phyloP scores from a whole-genome alignment of 2,797 vertebrate genomes.

The Mus caroli region DNA sequence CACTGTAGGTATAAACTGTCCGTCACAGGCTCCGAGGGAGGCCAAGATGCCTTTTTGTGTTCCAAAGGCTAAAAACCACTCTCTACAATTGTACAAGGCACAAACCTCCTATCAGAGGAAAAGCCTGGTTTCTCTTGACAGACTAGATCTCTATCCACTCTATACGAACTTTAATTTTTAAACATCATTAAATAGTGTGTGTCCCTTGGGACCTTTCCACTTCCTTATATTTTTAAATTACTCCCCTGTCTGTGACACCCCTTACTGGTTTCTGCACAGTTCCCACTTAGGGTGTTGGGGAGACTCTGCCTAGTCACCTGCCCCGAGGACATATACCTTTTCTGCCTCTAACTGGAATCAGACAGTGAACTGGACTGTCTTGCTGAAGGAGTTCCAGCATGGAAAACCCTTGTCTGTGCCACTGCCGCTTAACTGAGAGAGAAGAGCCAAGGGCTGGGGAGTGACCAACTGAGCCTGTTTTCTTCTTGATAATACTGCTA shows the following conservation, averaged over 20 bases:
- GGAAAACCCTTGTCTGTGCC: not conserved
- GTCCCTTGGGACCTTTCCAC: not conserved
- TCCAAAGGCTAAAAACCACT: not conserved
- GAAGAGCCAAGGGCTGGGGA: not conserved
- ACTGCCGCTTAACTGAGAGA: not conserved
- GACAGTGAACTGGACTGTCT: not conserved
- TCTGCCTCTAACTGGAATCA: not conserved
- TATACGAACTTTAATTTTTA: not conserved
- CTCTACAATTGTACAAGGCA: not conserved
- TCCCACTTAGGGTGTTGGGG: not conserved
- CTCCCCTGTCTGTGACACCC: not conserved
- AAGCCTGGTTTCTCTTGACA: not conserved
- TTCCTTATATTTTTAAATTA: constrained; percentile 1
- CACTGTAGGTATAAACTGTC: not conserved
- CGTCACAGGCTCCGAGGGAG: accelerated
- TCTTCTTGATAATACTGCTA: constrained; percentile 33
- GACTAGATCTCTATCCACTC: not conserved
- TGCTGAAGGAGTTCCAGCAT: not conserved
- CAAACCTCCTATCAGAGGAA: constrained; percentile 10
- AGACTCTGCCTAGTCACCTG: not conserved
- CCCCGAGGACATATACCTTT: accelerated
- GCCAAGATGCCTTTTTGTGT: not conserved
- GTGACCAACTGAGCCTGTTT: not conserved
- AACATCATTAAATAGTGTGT: not conserved
- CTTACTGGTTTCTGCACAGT: not conserved